These are phyloP conservation scores for Ditula angustiorana DNA, from an alignment of 2,888 invertebrate genomes.

Conservation along the genomic window DNA sequence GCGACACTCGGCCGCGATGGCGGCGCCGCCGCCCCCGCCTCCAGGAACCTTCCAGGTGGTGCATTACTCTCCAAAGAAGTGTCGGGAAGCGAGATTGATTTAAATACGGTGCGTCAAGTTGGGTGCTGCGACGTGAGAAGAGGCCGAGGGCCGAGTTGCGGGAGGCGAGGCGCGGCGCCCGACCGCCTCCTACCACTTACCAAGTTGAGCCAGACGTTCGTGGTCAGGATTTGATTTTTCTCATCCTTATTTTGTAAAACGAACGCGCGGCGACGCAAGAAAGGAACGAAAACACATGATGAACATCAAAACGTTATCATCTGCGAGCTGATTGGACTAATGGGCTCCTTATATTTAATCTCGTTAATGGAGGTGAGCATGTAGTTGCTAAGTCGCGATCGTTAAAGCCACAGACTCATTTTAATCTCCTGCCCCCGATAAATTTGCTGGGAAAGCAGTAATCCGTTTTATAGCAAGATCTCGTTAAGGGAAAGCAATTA, in stretches of 20 bases:
- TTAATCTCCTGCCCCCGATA: slow-evolving; percentile 55
- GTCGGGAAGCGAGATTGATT: slow-evolving; percentile 37
- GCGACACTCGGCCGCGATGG: slow-evolving; percentile 80
- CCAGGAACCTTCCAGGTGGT: slow-evolving; percentile 57
- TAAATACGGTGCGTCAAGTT: slow-evolving; percentile 44
- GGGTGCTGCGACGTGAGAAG: slow-evolving; percentile 50
- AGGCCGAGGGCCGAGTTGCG: slow-evolving; percentile 53
- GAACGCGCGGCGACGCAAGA: slow-evolving; percentile 86
- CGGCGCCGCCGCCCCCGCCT: slow-evolving; percentile 69
- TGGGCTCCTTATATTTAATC: slow-evolving; percentile 33
- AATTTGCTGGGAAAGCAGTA: slow-evolving; percentile 52
- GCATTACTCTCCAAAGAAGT: slow-evolving; percentile 32
- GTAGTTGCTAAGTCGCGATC: slow-evolving; percentile 37
- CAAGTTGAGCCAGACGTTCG: slow-evolving; percentile 99
- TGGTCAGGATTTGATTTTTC: slow-evolving; percentile 99
- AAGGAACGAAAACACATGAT: slow-evolving; percentile 81
- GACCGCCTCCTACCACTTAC: slow-evolving; percentile 91
- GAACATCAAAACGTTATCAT: slow-evolving; percentile 61
- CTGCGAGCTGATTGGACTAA: slow-evolving; percentile 19
- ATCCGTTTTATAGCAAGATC: slow-evolving; percentile 54
- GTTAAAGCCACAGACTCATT: slow-evolving; percentile 55
- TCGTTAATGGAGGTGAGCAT: slow-evolving; percentile 32
- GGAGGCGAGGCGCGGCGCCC: slow-evolving; percentile 73
- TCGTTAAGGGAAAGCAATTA: slow-evolving; percentile 60
- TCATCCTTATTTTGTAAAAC: slow-evolving; percentile 94